phyloP scores from a whole-genome alignment of 1,140 invertebrate genomes.

The Brachionus asplanchnoidis region DNA sequence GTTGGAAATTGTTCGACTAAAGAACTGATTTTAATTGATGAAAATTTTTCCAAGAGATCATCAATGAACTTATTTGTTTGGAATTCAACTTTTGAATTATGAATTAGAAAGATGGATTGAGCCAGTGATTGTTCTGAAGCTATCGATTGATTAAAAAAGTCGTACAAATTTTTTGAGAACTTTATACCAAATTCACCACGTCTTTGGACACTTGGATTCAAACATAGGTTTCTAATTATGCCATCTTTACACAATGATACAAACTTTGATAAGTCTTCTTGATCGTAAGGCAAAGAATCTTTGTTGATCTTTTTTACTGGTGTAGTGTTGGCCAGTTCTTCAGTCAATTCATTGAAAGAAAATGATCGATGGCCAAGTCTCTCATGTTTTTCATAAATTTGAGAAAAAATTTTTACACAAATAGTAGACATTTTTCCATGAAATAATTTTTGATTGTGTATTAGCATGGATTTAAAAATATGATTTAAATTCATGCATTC shows the following conservation, averaged over 20 bases:
- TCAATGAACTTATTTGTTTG: neutral
- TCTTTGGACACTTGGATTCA: neutral
- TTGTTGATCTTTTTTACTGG: neutral
- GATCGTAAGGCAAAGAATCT: neutral
- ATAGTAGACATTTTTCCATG: no score
- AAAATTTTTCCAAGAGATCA: neutral
- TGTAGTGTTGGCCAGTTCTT: neutral
- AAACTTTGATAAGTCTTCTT: neutral
- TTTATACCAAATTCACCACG: neutral
- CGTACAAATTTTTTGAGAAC: neutral
- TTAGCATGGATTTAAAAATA: no score
- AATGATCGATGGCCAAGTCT: neutral
- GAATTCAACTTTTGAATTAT: neutral
- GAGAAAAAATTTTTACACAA: neutral
- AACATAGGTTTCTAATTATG: neutral
- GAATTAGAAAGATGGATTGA: slow-evolving; percentile 2
- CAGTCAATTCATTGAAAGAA: neutral
- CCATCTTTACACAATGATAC: neutral
- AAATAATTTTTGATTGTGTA: no score
- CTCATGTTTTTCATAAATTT: neutral
- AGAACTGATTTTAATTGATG: neutral
- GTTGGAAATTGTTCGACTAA: neutral
- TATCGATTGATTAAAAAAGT: neutral
- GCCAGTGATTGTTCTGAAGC: neutral
- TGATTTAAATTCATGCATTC: no score